phyloP scores from a whole-genome alignment of 2,797 vertebrate species.

The Mormyrus hasselquistii region DNA sequence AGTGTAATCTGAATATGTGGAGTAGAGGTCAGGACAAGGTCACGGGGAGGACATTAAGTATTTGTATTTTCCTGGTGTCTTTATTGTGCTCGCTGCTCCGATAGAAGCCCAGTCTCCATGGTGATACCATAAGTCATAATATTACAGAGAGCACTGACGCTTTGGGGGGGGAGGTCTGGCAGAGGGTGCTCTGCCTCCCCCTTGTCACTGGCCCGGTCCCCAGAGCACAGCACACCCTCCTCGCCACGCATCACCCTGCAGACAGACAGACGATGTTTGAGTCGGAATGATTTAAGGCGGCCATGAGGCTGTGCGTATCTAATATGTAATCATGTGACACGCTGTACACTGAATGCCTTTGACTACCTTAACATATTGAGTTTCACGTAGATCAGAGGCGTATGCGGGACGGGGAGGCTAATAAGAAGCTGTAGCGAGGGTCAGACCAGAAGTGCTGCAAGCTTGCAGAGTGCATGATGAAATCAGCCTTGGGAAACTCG shows the following conservation, averaged over 20 bases:
- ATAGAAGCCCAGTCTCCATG: background rate
- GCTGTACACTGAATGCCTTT: background rate
- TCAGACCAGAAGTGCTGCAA: background rate
- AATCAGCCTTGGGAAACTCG: background rate
- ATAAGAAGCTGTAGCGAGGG: background rate
- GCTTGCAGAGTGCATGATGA: background rate
- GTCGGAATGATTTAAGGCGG: background rate
- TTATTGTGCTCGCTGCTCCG: background rate
- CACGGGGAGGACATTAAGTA: background rate
- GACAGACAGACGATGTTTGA: background rate
- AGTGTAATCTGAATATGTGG: background rate
- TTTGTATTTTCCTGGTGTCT: background rate
- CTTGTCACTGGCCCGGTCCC: background rate
- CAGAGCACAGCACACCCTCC: background rate
- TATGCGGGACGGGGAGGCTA: background rate
- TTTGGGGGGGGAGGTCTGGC: background rate
- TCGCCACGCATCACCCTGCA: background rate
- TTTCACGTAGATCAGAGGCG: background rate
- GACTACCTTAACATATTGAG: background rate
- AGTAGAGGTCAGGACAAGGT: background rate
- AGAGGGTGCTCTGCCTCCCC: background rate
- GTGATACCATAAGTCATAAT: background rate
- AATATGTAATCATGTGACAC: background rate
- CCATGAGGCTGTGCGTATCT: background rate
- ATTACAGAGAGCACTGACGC: background rate